phyloP scores from a whole-genome alignment of 2,888 invertebrate species.

The Sphaerophoria taeniata region DNA sequence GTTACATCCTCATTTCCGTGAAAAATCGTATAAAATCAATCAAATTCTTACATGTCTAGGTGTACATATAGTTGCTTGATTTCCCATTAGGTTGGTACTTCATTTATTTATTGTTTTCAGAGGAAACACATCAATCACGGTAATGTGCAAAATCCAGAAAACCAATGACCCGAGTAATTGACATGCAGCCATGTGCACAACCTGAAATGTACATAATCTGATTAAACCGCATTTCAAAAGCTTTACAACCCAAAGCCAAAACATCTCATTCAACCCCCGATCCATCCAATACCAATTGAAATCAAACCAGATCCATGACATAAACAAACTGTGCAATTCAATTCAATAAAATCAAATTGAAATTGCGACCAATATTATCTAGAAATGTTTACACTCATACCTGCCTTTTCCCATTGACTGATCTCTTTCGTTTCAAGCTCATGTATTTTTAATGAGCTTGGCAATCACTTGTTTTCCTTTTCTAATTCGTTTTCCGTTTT shows the following conservation, averaged over 20 bases:
- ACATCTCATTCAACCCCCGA: too few relatives aligned
- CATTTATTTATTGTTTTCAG: too few relatives aligned
- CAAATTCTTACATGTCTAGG: too few relatives aligned
- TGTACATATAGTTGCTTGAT: too few relatives aligned
- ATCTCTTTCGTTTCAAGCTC: constrained; percentile 13
- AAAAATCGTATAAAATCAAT: too few relatives aligned
- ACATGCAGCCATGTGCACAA: constrained; percentile 19
- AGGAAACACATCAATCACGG: background rate
- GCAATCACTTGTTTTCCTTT: background rate
- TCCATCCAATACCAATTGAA: background rate
- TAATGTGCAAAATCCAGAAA: constrained; percentile 18
- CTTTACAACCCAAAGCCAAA: background rate
- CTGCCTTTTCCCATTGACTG: too few relatives aligned
- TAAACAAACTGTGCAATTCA: constrained; percentile 32
- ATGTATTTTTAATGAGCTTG: constrained; percentile 53
- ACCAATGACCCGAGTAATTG: constrained; percentile 30
- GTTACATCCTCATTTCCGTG: too few relatives aligned
- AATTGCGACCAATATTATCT: constrained; percentile 1
- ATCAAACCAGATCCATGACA: constrained; percentile 10
- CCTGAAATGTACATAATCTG: constrained; percentile 28
- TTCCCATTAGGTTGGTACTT: too few relatives aligned
- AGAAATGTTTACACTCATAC: too few relatives aligned
- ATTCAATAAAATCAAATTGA: constrained; percentile 39
- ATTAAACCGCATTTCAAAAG: constrained; percentile 24
- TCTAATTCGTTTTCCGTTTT: too few relatives aligned